Evolutionary conservation across 2,888 invertebrate genomes (phyloP).

Genomic region (Lomographa bimaculata): DNA sequence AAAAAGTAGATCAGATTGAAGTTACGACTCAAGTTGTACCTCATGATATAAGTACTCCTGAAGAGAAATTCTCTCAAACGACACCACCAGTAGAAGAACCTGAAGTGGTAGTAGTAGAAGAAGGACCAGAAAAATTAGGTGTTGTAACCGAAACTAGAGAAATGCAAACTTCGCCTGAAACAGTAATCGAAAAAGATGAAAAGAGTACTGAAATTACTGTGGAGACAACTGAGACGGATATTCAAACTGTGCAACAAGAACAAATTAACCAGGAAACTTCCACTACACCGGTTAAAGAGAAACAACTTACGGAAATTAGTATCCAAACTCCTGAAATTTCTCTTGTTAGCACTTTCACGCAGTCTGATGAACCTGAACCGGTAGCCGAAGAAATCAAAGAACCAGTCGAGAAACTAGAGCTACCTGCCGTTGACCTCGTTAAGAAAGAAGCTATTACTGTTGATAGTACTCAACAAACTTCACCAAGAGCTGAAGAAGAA

Average conservation of each 20-base stretch:
- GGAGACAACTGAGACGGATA: slow-evolving; percentile 66
- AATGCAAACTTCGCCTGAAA: slow-evolving; percentile 82
- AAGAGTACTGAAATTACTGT: slow-evolving; percentile 66
- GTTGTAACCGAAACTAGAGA: slow-evolving; percentile 73
- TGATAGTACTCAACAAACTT: slow-evolving; percentile 55
- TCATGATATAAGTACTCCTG: slow-evolving; percentile 59
- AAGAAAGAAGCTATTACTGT: slow-evolving; percentile 41
- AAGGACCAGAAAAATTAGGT: slow-evolving; percentile 55
- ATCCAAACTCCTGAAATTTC: slow-evolving; percentile 69
- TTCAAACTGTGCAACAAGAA: slow-evolving; percentile 62
- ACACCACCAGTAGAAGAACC: slow-evolving; percentile 61
- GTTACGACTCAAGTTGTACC: slow-evolving; percentile 81
- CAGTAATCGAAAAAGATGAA: slow-evolving; percentile 55
- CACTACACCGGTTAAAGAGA: slow-evolving; percentile 60
- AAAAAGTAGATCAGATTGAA: slow-evolving; percentile 68
- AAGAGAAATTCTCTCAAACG: slow-evolving; percentile 77
- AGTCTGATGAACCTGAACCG: slow-evolving; percentile 65
- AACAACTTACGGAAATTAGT: slow-evolving; percentile 56
- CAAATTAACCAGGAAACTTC: slow-evolving; percentile 65
- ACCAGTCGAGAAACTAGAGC: slow-evolving; percentile 26
- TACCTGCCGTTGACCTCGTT: slow-evolving; percentile 26
- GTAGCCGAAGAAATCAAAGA: slow-evolving; percentile 27
- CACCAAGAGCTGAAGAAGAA: slow-evolving; percentile 44
- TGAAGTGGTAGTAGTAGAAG: slow-evolving; percentile 39
- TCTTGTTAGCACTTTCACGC: slow-evolving; percentile 63